Evolutionary conservation across 2,888 invertebrate species (phyloP), one percentile per base, ranked within the genome.

Genomic region (Cryptocephalus primarius): DNA sequence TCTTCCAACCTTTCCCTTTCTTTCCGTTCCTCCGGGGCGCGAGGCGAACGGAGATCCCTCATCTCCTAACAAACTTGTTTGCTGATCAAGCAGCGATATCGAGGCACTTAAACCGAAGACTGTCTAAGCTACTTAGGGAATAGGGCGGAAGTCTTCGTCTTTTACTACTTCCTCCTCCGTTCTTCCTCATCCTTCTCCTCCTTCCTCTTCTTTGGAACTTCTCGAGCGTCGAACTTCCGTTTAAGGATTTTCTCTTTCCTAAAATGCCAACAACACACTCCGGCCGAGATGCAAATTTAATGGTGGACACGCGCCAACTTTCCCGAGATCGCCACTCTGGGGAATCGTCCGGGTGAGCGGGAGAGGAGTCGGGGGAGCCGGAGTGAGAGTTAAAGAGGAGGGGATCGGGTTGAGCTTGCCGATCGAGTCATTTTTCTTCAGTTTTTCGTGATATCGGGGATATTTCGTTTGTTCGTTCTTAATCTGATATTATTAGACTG

Each of bases 271-370:
- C 63, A 69, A 67, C 36, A 42, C 68, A 69, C 69, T 70, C 68
- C 68, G 68, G 66, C 69, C 64, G n/a, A 11, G 63, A 70, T 71
- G 71, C 71, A 71, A 71, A 70, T 70, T 71, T 71, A 70, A 71
- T 71, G 71, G 58, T 63, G 66, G 63, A 63, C 62, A 63, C 62
- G n/a, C 22, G 62, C 55, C 59, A 57, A 59, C 58, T 57, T 58
- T 48, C 51, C 49, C 56, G 59, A 60, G 57, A 58, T 58, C 59
- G 59, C 48, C 59, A 40, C 60, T 48, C 59, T 40, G 48, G 61
- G 57, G 59, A 58, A 42, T 49, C 44, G 4, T 11, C 6, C 12
- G 42, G 31, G 32, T 39, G 39, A 11, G 11, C 39, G 39, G 8
- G 39, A n/a, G 39, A 12, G 40, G 10, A 10, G 10, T 12, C 3